Conservation (phyloP, 1,140 invertebrate genomes). For the Drosophila pallidifrons region DNA sequence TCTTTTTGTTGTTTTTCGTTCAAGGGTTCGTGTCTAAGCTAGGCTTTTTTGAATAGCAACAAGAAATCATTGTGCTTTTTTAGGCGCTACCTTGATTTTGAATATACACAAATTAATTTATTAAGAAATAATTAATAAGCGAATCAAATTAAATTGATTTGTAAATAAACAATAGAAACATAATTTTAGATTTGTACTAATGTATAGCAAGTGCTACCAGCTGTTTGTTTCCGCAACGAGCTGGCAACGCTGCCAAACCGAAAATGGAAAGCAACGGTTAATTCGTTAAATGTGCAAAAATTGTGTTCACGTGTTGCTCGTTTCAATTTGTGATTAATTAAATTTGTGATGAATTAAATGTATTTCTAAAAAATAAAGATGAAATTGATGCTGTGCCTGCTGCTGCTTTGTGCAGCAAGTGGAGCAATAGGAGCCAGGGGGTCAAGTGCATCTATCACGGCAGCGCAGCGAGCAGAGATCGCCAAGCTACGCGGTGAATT, state of each 20-base stretch:
- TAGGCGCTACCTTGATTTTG: too few relatives aligned
- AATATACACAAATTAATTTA: too few relatives aligned
- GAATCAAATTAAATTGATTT: too few relatives aligned
- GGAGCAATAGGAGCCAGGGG: background rate
- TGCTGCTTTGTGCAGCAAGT: constrained; percentile 5
- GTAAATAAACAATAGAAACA: too few relatives aligned
- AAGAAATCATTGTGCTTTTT: too few relatives aligned
- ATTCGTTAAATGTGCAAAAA: constrained; percentile 39
- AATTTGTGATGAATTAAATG: constrained; percentile 10
- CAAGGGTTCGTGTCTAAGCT: too few relatives aligned
- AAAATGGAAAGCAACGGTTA: constrained; percentile 38
- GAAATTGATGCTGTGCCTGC: constrained; percentile 26
- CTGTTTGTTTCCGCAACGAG: too few relatives aligned
- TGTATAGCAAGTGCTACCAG: constrained; percentile 8
- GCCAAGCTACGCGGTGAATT: constrained; percentile 65
- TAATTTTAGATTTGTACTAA: background rate
- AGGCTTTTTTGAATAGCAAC: too few relatives aligned
- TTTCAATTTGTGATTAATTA: constrained; percentile 18
- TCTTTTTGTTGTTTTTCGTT: too few relatives aligned
- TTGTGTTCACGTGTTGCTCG: constrained; percentile 43
- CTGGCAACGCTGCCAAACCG: constrained; percentile 20
- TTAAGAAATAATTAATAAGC: too few relatives aligned
- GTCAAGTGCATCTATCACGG: background rate
- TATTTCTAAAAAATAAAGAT: constrained; percentile 11
- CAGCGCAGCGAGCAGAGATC: constrained; percentile 53